These are phyloP conservation scores for Cheilinus undulatus DNA, from an alignment of 2,113 vertebrate species.

Conservation along the genomic window DNA sequence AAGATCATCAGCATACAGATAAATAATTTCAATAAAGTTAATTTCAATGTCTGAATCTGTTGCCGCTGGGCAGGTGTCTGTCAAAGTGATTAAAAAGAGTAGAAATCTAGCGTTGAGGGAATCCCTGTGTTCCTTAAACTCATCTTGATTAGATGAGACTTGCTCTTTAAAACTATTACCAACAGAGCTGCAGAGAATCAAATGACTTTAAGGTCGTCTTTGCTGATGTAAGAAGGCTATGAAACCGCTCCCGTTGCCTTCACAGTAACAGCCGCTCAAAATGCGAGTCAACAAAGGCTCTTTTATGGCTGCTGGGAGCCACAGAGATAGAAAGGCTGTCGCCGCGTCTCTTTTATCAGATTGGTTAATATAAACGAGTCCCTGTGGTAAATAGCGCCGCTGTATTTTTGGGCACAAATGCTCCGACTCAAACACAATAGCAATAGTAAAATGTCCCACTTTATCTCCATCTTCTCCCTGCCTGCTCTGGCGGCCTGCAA, in stretches of 20 bases:
- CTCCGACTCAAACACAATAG: conserved; percentile 44
- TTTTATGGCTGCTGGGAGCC: conserved; percentile 47
- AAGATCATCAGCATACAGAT: no score
- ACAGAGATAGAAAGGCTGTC: conserved; percentile 53
- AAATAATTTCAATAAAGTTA: no score
- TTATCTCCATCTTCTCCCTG: conserved; percentile 55
- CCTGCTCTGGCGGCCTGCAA: neutral
- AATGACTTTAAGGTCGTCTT: conserved; percentile 19
- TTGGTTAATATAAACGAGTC: conserved; percentile 59
- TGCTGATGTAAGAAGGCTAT: conserved; percentile 50
- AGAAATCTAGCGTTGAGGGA: no score
- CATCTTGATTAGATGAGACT: neutral
- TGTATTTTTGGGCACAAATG: conserved; percentile 52
- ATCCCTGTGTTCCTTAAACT: neutral
- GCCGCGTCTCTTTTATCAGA: conserved; percentile 60
- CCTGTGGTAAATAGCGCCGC: conserved; percentile 48
- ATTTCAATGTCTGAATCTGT: no score
- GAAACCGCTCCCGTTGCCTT: conserved; percentile 31
- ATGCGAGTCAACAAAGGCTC: conserved; percentile 55
- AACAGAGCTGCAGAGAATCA: conserved; percentile 18
- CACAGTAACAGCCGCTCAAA: conserved; percentile 37
- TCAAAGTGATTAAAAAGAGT: no score
- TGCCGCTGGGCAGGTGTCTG: no score
- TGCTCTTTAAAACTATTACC: conserved; percentile 38
- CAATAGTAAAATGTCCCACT: conserved; percentile 63